A percentile compares a stretch with the other conserved stretches of the same genome.
These are phyloP conservation scores for Cryptus armator DNA, from an alignment of 2,888 invertebrate species.

Conservation along the genomic window DNA sequence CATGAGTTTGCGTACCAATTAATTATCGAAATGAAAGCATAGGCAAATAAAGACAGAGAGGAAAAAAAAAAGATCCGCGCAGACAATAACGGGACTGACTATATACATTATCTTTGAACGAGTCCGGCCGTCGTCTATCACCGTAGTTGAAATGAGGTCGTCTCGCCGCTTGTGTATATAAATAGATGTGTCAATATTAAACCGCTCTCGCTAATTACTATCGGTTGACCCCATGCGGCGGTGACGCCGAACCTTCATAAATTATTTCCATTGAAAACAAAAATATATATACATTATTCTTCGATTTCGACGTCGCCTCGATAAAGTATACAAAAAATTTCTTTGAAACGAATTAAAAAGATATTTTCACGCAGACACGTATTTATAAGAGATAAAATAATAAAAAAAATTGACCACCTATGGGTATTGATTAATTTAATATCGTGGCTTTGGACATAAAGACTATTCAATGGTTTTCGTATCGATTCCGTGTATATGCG, in stretches of 20 bases:
- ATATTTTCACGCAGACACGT: background rate
- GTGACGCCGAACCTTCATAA: conserved; percentile 47
- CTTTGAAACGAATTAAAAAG: background rate
- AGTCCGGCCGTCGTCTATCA: conserved; percentile 50
- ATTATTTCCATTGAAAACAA: conserved; percentile 45
- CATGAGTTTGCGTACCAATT: conserved; percentile 58
- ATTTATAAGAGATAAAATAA: background rate
- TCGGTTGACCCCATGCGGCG: conserved; percentile 35
- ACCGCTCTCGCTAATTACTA: conserved; percentile 65
- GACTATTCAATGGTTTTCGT: background rate
- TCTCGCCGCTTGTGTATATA: conserved; percentile 53
- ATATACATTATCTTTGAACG: conserved; percentile 42
- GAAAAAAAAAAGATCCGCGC: conserved; percentile 23
- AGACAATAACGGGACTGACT: conserved; percentile 52
- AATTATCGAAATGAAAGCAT: conserved; percentile 63
- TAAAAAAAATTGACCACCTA: conserved; percentile 21
- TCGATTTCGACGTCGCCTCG: background rate
- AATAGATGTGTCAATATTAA: conserved; percentile 67
- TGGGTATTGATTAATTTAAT: conserved; percentile 28
- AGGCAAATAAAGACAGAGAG: conserved; percentile 57
- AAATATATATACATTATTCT: conserved; percentile 14
- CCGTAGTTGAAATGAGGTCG: conserved; percentile 33
- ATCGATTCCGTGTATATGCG: background rate
- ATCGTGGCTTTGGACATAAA: background rate
- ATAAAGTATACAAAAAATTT: background rate